Base-by-base conservation (phyloP, 2,113 vertebrate genomes). In the Syngnathus typhle region DNA sequence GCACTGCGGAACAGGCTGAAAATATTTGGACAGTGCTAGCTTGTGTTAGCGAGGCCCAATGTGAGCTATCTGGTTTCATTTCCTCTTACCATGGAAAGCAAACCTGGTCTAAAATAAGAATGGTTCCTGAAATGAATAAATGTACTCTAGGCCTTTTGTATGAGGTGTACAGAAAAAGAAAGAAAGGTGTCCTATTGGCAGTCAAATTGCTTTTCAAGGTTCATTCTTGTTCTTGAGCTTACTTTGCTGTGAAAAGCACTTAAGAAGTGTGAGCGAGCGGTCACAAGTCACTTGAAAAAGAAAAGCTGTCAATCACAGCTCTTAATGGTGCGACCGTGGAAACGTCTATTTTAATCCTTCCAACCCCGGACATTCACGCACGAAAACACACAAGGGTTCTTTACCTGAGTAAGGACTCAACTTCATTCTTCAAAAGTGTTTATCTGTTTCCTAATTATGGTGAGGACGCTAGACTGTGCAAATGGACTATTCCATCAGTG, bases 281-380 rank as follows among this genome's bases (percentile, higher is more conserved):
- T 75, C 59, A 60, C 64, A 67, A 75, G 65, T 82, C 21, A 69
- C 60, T 81, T 77, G 70, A 60, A 64, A 81, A 69, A 69, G 68
- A 65, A 79, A 83, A 70, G 72, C 76, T 85, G 78, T 75, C 86
- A 81, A 64, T 81, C 76, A 77, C 46, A 52, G 39, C 72, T 67
- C 55, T 55, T 84, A 78, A 83, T 79, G 70, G 67, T 78, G 71
- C 70, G 79, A 72, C 64, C 65, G 43, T 64, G 71, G 61, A 78
- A 72, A 81, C 71, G 74, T 83, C 75, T 83, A 84, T 86, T 86
- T 86, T 82, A 79, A 86, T 82, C 80, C 73, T 62, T 44, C 4
- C 13, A 43, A 51, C 49, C 27, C 3, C 1, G 23, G 21, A 11
- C 4, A 6, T 10, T n/a, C n/a, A n/a, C 47, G 19, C 16, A 19